Percentiles rank a stretch among this genome's conserved stretches.
These are phyloP conservation scores for Nephrotoma guestfalica DNA, from an alignment of 2,888 invertebrate species.

Conservation along the genomic window DNA sequence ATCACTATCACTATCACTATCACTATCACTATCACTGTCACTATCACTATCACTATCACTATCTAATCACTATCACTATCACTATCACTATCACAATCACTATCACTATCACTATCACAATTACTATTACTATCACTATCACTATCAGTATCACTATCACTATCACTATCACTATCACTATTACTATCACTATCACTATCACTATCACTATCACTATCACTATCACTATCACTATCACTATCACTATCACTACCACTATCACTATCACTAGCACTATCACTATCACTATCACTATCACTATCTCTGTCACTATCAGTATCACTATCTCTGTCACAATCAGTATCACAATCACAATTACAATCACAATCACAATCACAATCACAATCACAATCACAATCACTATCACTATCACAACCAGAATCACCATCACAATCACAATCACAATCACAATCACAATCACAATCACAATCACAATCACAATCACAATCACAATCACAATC, in stretches of 20 bases:
- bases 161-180: background rate
- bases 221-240: background rate
- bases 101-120: accelerated
- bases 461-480: constrained; percentile 3
- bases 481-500: constrained; percentile 5
- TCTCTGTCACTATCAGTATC: constrained; percentile 5
- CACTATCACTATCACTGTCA: accelerated
- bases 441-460: constrained; percentile 5
- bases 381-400: constrained; percentile 5
- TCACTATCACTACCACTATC: constrained; percentile 1
- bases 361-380: constrained; percentile 5
- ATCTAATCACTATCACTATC: no score
- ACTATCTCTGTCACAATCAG: constrained; percentile 3
- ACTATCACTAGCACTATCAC: background rate
- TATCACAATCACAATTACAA: constrained; percentile 3
- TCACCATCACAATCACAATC: constrained; percentile 5
- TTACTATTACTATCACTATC: no score
- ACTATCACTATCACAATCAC: no score
- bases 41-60: accelerated
- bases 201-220: no score
- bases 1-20: accelerated
- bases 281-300: background rate
- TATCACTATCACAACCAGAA: constrained; percentile 3
- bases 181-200: background rate
- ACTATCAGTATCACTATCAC: no score